Conservation (phyloP, 2,797 vertebrate genomes). For the Danionella dracula region DNA sequence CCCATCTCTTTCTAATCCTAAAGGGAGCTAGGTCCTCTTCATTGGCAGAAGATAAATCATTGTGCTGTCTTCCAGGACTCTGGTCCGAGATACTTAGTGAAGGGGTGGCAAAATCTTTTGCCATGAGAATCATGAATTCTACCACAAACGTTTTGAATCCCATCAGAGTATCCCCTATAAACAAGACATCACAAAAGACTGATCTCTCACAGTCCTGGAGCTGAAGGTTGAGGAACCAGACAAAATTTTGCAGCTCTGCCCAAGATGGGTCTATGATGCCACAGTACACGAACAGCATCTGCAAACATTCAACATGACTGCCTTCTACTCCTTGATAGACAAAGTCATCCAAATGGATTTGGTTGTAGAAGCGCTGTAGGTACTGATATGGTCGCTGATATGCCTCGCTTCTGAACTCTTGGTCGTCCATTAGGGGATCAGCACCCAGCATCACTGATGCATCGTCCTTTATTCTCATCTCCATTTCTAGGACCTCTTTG, state of each 20-base stretch:
- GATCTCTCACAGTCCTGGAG: constrained; percentile 85
- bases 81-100: constrained; percentile 87
- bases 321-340: constrained; percentile 73
- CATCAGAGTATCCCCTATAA: constrained; percentile 74
- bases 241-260: constrained; percentile 88
- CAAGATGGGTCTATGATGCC: constrained; percentile 87
- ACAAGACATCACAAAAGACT: constrained; percentile 75
- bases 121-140: constrained; percentile 95
- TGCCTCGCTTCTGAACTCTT: constrained; percentile 76
- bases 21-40: constrained; percentile 87
- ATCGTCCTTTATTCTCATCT: constrained; percentile 56
- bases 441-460: not conserved
- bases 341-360: constrained; percentile 73
- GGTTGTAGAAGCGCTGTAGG: constrained; percentile 72
- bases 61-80: constrained; percentile 71
- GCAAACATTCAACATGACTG: constrained; percentile 78
- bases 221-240: constrained; percentile 86
- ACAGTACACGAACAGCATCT: constrained; percentile 84
- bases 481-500: constrained; percentile 79
- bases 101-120: constrained; percentile 92
- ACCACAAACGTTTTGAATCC: constrained; percentile 96
- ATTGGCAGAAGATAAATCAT: constrained; percentile 54
- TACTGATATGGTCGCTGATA: constrained; percentile 96
- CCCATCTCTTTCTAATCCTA: constrained; percentile 86
- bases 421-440: constrained; percentile 80